Evolutionary conservation across 2,888 invertebrate genomes (phyloP).

Genomic region (Perdita meconis): DNA sequence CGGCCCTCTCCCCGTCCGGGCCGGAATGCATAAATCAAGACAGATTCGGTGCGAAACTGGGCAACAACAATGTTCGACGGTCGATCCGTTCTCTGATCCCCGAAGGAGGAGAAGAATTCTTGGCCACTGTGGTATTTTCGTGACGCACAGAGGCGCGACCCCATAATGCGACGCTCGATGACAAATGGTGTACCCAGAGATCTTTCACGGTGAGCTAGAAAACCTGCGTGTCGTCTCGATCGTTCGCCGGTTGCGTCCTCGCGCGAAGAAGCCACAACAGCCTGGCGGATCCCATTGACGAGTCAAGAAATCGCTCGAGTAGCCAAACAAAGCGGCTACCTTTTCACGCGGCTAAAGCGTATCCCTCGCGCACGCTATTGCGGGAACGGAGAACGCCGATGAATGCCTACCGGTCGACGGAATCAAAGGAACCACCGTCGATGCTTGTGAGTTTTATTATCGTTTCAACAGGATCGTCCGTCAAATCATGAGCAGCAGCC

Average conservation of each 20-base stretch:
- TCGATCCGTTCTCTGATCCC: constrained; percentile 34
- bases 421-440: constrained; percentile 12
- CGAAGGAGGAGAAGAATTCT: constrained; percentile 56
- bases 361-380: constrained; percentile 38
- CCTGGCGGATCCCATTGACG: constrained; percentile 48
- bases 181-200: constrained; percentile 79
- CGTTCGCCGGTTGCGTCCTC: constrained; percentile 48
- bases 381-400: constrained; percentile 35
- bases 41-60: constrained; percentile 69
- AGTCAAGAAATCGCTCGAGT: constrained; percentile 67
- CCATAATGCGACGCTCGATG: constrained; percentile 81
- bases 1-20: constrained; percentile 48
- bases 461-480: constrained; percentile 19
- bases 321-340: constrained; percentile 53
- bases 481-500: neutral
- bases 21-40: constrained; percentile 83
- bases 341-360: constrained; percentile 57
- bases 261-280: constrained; percentile 35
- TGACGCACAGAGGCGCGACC: constrained; percentile 81
- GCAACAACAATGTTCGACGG: constrained; percentile 81
- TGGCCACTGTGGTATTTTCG: constrained; percentile 70
- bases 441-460: constrained; percentile 11
- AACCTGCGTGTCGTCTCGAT: constrained; percentile 70
- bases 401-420: neutral
- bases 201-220: constrained; percentile 43